These are phyloP conservation scores for Haliclystus octoradiatus DNA, from an alignment of 30 jellyfish, hydroid and myxozoan species.

Conservation along the genomic window DNA sequence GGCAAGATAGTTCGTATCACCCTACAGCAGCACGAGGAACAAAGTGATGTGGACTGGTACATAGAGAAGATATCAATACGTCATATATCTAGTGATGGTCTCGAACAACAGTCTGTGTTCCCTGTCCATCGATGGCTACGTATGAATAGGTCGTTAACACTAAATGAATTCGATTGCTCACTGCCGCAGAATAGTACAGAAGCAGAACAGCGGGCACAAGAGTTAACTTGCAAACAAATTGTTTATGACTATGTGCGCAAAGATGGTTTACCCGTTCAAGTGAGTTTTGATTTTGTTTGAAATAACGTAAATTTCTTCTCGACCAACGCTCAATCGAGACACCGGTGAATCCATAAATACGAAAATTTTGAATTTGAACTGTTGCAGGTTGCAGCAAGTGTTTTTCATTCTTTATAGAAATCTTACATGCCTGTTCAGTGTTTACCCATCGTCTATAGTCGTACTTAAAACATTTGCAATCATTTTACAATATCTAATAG, in stretches of 20 bases:
- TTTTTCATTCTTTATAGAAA: too few species aligned
- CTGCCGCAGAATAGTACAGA: conserved; percentile 65
- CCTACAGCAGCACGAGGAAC: conserved; percentile 79
- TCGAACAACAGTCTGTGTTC: conserved; percentile 41
- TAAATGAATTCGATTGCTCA: conserved; percentile 46
- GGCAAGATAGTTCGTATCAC: conserved; percentile 42
- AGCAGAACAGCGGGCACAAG: conserved; percentile 53
- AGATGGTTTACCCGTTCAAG: conserved; percentile 55
- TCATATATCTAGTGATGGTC: conserved; percentile 47
- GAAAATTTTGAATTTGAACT: too few species aligned
- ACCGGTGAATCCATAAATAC: too few species aligned
- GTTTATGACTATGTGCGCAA: conserved; percentile 44
- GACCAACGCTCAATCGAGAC: too few species aligned
- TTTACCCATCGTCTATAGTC: background rate
- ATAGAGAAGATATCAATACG: conserved; percentile 58
- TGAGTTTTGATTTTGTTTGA: too few species aligned
- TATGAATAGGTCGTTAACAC: conserved; percentile 36
- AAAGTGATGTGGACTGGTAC: conserved; percentile 89
- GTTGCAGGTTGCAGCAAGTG: too few species aligned
- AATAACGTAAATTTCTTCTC: too few species aligned
- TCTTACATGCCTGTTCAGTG: too few species aligned
- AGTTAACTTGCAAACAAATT: conserved; percentile 41
- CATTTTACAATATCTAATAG: background rate
- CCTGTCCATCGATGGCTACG: conserved; percentile 95
- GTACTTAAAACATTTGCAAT: background rate